These are phyloP conservation scores for Sphyrna mokarran DNA, from an alignment of 2,113 vertebrate species.

Conservation along the genomic window DNA sequence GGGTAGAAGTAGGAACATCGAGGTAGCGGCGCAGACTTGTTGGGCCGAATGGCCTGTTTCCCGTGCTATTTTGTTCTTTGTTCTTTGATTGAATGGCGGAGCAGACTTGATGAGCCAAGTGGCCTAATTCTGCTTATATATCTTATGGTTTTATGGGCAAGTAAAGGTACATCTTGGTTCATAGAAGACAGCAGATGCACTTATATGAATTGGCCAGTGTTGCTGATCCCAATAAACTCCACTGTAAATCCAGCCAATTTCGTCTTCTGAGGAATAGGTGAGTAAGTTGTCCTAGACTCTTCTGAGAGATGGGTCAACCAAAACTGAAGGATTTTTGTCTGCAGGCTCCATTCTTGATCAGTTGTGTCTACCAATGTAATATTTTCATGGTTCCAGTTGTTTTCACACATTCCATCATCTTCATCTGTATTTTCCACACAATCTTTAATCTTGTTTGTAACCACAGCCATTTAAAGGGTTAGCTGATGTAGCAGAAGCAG, in stretches of 20 bases:
- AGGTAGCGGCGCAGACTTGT: too few species aligned
- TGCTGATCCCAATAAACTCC: not conserved
- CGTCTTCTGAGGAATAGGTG: not conserved
- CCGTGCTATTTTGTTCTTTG: too few species aligned
- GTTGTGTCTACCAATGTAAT: not conserved
- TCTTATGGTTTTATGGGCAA: not conserved
- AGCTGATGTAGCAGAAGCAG: not conserved
- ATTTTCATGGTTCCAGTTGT: not conserved
- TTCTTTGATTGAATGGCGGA: too few species aligned
- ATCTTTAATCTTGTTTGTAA: constrained; percentile 8
- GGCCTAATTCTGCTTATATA: too few species aligned
- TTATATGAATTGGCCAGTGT: constrained; percentile 1
- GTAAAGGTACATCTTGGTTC: not conserved
- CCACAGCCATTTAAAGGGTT: not conserved
- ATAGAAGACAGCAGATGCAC: not conserved
- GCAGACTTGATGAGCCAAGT: too few species aligned
- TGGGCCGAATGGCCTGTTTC: too few species aligned
- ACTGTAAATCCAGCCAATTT: not conserved
- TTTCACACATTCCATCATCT: not conserved
- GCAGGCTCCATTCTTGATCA: not conserved
- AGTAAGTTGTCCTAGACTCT: not conserved
- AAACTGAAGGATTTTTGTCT: not conserved
- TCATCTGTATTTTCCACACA: not conserved
- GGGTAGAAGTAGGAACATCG: too few species aligned
- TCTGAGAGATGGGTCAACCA: not conserved